phyloP scores from a whole-genome alignment of 2,113 vertebrate species.

The Dolichotis patagonum region DNA sequence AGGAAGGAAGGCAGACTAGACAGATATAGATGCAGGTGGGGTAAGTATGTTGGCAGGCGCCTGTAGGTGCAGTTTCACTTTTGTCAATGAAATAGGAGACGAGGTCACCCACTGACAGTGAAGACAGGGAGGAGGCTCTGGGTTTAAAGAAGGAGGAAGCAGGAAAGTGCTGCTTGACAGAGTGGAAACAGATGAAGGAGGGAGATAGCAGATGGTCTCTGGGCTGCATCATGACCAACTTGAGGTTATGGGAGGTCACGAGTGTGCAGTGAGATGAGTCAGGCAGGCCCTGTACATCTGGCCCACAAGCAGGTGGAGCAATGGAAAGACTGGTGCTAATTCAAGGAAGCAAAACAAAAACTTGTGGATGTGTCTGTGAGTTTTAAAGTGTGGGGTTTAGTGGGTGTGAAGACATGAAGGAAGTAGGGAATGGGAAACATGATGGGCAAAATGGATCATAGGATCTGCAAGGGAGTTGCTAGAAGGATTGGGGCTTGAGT shows the following conservation, averaged over 20 bases:
- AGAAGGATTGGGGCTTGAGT: not conserved
- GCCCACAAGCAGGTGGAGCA: not conserved
- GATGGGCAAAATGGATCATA: not conserved
- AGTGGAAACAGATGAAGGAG: not conserved
- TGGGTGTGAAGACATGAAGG: not conserved
- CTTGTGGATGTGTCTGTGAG: not conserved
- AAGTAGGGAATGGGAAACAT: not conserved
- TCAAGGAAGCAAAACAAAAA: not conserved
- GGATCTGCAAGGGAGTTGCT: not conserved
- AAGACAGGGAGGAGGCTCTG: not conserved
- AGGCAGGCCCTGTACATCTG: not conserved
- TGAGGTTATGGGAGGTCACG: not conserved
- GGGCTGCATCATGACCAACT: not conserved
- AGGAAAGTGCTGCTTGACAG: not conserved
- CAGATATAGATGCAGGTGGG: not conserved
- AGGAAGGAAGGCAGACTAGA: not conserved
- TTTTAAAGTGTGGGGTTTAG: not conserved
- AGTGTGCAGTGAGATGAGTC: not conserved
- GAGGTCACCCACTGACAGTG: not conserved
- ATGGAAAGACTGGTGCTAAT: not conserved
- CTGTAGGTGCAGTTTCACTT: not conserved
- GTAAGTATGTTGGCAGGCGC: not conserved
- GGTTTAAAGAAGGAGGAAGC: not conserved
- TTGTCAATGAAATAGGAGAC: not conserved
- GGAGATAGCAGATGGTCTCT: not conserved